Evolutionary conservation across 2,113 vertebrate species (phyloP).

Genomic region (Dasyprocta punctata): DNA sequence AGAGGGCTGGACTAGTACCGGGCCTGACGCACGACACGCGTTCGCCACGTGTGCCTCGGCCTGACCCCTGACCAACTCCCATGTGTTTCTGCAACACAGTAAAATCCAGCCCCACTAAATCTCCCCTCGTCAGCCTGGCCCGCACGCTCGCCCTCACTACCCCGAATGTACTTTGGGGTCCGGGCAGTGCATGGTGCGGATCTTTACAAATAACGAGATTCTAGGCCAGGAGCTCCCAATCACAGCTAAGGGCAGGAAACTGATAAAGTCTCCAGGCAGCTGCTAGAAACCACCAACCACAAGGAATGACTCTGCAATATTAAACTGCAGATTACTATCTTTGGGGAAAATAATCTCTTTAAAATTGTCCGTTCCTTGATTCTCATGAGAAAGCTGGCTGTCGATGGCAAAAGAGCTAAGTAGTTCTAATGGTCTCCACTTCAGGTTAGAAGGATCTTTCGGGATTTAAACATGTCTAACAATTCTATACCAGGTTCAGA

Average conservation of each 20-base stretch:
- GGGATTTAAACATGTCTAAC: background rate
- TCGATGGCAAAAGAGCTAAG: background rate
- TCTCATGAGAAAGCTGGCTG: conserved; percentile 55
- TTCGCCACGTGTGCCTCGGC: background rate
- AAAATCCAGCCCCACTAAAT: conserved; percentile 20
- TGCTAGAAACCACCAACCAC: conserved; percentile 78
- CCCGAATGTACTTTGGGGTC: background rate
- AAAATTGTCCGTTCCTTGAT: conserved; percentile 44
- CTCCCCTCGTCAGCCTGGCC: background rate
- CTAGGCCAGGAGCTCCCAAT: conserved; percentile 10
- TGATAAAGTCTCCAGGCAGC: conserved; percentile 84
- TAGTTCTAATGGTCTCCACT: background rate
- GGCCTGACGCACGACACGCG: background rate
- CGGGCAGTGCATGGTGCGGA: background rate
- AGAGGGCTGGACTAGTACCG: background rate
- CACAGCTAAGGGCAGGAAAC: conserved; percentile 83
- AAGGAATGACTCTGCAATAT: conserved; percentile 80
- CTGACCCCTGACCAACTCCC: background rate
- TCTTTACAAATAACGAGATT: conserved; percentile 61
- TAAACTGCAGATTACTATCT: conserved; percentile 81
- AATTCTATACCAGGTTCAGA: background rate
- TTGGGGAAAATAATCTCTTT: conserved; percentile 53
- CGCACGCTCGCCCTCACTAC: background rate
- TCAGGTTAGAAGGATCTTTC: background rate
- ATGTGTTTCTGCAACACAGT: conserved; percentile 1